These are phyloP conservation scores for Aramus guarauna DNA, from an alignment of 2,113 vertebrate genomes.

Conservation along the genomic window DNA sequence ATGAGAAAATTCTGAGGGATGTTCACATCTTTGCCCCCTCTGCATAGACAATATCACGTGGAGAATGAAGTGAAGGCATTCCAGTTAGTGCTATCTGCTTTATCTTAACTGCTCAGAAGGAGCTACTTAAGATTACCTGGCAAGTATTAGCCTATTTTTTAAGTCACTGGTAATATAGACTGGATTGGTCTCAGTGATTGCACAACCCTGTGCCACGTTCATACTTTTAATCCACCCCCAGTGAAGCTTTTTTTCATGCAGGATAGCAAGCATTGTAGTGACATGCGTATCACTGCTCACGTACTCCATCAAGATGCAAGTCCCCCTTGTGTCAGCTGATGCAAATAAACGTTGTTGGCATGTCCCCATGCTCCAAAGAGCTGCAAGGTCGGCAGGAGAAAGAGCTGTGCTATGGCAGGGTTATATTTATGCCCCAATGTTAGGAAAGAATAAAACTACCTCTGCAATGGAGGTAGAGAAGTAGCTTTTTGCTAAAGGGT, in stretches of 20 bases:
- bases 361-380: not conserved
- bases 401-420: fast-evolving
- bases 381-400: not conserved
- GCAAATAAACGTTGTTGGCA: not conserved
- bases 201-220: not conserved
- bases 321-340: not conserved
- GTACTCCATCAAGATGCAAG: not conserved
- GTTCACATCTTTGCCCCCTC: not conserved
- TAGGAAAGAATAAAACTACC: not conserved
- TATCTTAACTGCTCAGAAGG: not conserved
- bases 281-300: not conserved
- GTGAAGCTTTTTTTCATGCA: fast-evolving
- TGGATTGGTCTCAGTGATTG: not conserved
- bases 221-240: not conserved
- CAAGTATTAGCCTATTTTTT: not conserved
- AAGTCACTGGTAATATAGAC: not conserved
- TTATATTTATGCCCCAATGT: not conserved
- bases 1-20: not conserved
- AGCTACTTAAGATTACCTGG: not conserved
- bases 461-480: not conserved
- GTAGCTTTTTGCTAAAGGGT: not conserved
- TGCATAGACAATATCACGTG: fast-evolving
- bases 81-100: not conserved
- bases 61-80: not conserved
- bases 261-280: not conserved